Evolutionary conservation across 2,888 invertebrate genomes (phyloP), one percentile per base, ranked within the genome.

Genomic region (Glaucopsyche alexis): DNA sequence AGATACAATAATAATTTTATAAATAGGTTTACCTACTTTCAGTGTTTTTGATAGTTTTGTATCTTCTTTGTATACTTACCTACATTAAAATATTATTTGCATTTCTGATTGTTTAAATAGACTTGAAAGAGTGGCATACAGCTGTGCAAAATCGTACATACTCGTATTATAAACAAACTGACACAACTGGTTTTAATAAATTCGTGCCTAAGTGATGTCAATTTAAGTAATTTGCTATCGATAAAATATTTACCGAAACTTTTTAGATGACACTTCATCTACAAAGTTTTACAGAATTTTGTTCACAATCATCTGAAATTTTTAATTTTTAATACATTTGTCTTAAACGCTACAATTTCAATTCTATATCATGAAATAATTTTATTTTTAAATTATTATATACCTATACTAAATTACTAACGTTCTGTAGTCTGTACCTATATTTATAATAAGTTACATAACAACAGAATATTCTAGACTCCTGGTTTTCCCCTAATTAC

Each of bases 131-230:
- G 19, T 19, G 19, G 50, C 72, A 19, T 45, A 69, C 72, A 72
- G 72, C 72, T 72, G 72, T 72, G 67, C 55, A 69, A 72, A 66
- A 47, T 50, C 66, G 72, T 72, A 69, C 40, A 67, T 66, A n/a
- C n/a, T n/a, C n/a, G n/a, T n/a, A 29, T 29, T 29, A 72, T 50
- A 69, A 69, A 69, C 69, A 72, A 72, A 72, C 72, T 67, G 42
- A 72, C 67, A 69, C 52, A 72, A 72, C 72, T 67, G 55, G 67
- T 72, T 72, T 72, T 67, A 72, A 72, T 72, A 67, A 69, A 50
- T 72, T 55, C 29, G 67, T 72, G 42, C 50, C 42, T 29, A 55
- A 72, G 72, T 67, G 72, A 52, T 72, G 72, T 69, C 67, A 69
- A 69, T 69, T 14, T 2, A 29, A 47, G 47, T 47, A 1, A 38